A percentile compares a stretch with the other conserved stretches of the same genome.
phyloP scores from a whole-genome alignment of 2,113 vertebrate genomes.

The Eira barbara region DNA sequence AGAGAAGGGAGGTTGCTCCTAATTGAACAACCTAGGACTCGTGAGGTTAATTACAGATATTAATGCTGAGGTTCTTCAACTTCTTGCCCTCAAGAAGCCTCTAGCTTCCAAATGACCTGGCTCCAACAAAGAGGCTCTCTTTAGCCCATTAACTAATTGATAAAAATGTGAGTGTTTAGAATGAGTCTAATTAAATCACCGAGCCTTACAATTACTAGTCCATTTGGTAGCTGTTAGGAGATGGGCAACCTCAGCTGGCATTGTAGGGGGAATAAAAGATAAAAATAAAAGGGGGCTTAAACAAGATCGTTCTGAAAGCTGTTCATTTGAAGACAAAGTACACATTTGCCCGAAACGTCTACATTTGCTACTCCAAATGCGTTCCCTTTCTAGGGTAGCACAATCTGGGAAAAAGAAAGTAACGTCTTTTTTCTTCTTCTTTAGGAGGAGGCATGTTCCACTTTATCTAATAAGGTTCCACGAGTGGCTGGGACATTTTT shows the following conservation, averaged over 20 bases:
- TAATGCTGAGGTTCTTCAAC: conserved; percentile 85
- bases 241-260: conserved; percentile 86
- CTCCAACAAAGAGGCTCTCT: conserved; percentile 87
- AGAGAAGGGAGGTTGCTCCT: conserved; percentile 78
- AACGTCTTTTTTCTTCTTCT: conserved; percentile 59
- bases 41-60: conserved; percentile 90
- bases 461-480: conserved; percentile 79
- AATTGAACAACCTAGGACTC: conserved; percentile 86
- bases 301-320: conserved; percentile 87
- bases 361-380: conserved; percentile 81
- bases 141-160: conserved; percentile 92
- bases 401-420: conserved; percentile 80
- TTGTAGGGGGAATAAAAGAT: conserved; percentile 84
- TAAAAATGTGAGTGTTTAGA: conserved; percentile 89
- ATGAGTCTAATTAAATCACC: conserved; percentile 90
- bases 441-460: conserved; percentile 57
- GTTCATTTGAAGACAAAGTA: conserved; percentile 87
- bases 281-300: conserved; percentile 87
- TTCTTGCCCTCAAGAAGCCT: conserved; percentile 88
- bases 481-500: conserved; percentile 67
- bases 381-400: conserved; percentile 58
- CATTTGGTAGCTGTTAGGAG: conserved; percentile 87
- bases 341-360: conserved; percentile 84
- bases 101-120: conserved; percentile 89
- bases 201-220: conserved; percentile 86